Percentiles rank a stretch among this genome's conserved stretches.
Conservation (phyloP, 2,888 invertebrate species). For the Acholoe squamosa region DNA sequence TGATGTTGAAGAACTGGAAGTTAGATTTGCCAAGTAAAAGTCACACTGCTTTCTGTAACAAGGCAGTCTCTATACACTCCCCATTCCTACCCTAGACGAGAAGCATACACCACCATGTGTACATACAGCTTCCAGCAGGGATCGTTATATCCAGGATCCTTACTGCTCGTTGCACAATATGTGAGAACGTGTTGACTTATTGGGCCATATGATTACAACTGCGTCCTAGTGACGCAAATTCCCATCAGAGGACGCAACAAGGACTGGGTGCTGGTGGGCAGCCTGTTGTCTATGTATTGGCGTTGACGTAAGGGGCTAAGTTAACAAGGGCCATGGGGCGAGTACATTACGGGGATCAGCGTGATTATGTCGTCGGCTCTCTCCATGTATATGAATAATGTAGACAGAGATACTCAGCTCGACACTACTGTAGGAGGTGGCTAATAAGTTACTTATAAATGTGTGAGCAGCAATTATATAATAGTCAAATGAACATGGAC, state of each 20-base stretch:
- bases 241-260: background rate
- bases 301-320: background rate
- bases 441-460: too few species aligned
- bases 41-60: too few species aligned
- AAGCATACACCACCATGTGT: too few species aligned
- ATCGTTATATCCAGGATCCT: background rate
- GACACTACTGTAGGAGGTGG: too few species aligned
- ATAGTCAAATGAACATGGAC: too few species aligned
- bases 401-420: background rate
- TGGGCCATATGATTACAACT: background rate
- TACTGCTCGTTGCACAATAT: background rate
- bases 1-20: too few species aligned
- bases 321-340: background rate
- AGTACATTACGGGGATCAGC: background rate
- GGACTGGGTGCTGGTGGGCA: background rate
- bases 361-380: background rate
- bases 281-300: constrained; percentile 41
- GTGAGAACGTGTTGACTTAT: background rate
- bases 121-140: too few species aligned
- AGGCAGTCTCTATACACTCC: too few species aligned
- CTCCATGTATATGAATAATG: background rate
- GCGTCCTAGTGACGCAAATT: background rate
- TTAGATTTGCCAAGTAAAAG: too few species aligned
- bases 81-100: too few species aligned
- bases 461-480: too few species aligned